Evolutionary conservation across 2,113 vertebrate species (phyloP).

Genomic region (Gopherus evgoodei): DNA sequence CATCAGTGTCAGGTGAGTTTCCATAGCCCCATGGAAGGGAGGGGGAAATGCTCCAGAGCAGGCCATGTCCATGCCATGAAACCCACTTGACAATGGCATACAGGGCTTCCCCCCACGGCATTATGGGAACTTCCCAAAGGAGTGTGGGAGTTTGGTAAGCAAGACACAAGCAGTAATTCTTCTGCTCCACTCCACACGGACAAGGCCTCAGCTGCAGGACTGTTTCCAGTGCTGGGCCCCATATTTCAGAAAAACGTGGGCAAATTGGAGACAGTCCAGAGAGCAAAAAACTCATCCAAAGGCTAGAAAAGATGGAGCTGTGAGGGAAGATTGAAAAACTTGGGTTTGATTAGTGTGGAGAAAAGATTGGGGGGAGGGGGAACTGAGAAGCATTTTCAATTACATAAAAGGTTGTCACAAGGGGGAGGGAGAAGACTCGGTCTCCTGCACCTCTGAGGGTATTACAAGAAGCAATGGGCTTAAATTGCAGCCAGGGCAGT

Average conservation of each 20-base stretch:
- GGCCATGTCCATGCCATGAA: background rate
- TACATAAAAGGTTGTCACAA: background rate
- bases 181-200: background rate
- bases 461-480: background rate
- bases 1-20: constrained; percentile 77
- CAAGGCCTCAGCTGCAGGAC: background rate
- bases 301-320: background rate
- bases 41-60: background rate
- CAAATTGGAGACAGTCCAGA: background rate
- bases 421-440: no score
- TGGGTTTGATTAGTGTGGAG: background rate
- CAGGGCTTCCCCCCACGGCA: no score
- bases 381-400: background rate
- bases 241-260: background rate
- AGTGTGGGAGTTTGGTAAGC: background rate
- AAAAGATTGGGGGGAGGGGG: no score
- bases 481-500: background rate
- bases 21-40: no score
- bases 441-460: background rate
- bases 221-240: background rate
- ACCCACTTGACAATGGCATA: background rate
- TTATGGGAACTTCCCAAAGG: background rate
- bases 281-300: background rate
- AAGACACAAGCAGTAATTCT: background rate
- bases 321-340: no score